Base-by-base conservation (phyloP, 2,113 vertebrate species). In the Cariama cristata region DNA sequence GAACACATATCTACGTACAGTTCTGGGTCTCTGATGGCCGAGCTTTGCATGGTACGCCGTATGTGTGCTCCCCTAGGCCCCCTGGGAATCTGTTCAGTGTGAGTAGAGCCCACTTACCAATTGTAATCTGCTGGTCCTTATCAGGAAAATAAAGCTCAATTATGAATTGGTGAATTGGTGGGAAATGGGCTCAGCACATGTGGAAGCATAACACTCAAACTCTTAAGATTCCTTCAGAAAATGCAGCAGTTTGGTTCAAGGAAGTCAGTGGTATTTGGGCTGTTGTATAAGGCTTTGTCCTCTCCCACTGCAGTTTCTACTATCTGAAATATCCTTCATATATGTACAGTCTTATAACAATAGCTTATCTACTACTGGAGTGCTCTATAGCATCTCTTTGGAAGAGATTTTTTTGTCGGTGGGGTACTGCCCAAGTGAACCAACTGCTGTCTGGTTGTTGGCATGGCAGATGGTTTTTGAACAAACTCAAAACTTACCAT, bases 1-100 rank as follows among this genome's bases (percentile, higher is more conserved):
- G 40, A 58, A 32, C 3, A 0, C 7, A 0, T 79, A 7, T 44
- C 50, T 58, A 1, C 0, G 1, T 30, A 6, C 3, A 35, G 12
- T 32, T 66, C 22, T 84, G 58, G 9, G 13, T 49, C 2, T 21
- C 21, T 52, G 63, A 18, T 38, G 30, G 38, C 30, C 27, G 21
- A 47, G 50, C 32, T 93, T 42, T 50, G 22, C 9, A 8, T 42
- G 18, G 11, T 5, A 9, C 72, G 18, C 24, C 11, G 16, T 38
- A 20, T 3, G 1, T 4, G 15, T 21, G 23, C 9, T 59, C 6
- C 44, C 20, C 5, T 5, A 2, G 3, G 15, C 21, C 27, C 42
- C 4, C 28, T 7, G 32, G 6, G 12, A 14, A 40, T 5, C 42
- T 49, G 2, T 11, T 62, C 8, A 14, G 19, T 22, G 60, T 20